Evolutionary conservation across 1,140 invertebrate genomes (phyloP).

Genomic region (Planococcus citri): DNA sequence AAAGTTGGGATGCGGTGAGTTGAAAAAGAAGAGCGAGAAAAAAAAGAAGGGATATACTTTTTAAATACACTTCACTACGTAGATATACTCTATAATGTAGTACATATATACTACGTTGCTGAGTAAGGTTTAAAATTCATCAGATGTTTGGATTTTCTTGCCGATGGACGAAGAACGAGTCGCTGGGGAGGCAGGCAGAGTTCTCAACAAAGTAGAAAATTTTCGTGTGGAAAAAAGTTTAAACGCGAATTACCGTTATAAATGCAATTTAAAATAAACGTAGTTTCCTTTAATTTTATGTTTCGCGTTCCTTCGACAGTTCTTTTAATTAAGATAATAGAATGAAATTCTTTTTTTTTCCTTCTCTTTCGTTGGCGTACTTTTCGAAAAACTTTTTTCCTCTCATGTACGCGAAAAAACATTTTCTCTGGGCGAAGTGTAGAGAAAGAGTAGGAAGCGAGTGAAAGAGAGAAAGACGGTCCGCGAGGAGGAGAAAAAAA

Average conservation of each 20-base stretch:
- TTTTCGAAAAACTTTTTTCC: constrained; percentile 1
- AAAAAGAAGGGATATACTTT: too few species aligned
- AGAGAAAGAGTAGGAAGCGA: background rate
- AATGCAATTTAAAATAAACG: constrained; percentile 3
- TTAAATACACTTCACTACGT: too few species aligned
- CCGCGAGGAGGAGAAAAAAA: background rate
- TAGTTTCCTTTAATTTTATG: background rate
- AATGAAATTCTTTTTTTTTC: constrained; percentile 7
- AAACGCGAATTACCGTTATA: background rate
- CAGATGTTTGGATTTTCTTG: background rate
- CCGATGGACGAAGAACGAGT: background rate
- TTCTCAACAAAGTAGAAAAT: background rate
- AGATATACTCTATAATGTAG: too few species aligned
- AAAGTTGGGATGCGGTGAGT: too few species aligned
- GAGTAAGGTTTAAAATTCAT: background rate
- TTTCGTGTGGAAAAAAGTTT: background rate
- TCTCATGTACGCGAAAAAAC: background rate
- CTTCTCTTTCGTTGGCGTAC: too few species aligned
- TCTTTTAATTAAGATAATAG: constrained; percentile 15
- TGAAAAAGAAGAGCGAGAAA: too few species aligned
- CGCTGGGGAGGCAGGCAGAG: too few species aligned
- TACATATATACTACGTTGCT: too few species aligned
- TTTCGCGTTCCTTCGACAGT: background rate
- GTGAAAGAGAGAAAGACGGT: background rate
- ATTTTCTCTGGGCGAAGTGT: background rate